phyloP scores from a whole-genome alignment of 2,113 vertebrate genomes.

The Pelmatolapia mariae region DNA sequence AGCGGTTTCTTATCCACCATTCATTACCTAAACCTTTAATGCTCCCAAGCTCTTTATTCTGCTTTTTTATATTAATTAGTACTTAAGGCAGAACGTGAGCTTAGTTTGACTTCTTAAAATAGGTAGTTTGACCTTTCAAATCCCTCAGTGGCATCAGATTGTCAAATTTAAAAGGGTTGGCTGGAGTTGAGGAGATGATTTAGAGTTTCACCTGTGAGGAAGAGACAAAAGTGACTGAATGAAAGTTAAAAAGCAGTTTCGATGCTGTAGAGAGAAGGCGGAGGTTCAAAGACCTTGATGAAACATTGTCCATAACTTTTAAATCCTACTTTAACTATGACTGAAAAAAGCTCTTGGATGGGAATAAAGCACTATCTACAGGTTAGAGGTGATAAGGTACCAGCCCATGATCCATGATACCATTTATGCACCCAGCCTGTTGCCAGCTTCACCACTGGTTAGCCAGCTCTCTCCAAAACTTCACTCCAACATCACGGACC shows the following conservation, averaged over 20 bases:
- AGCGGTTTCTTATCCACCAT: constrained; percentile 40
- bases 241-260: neutral
- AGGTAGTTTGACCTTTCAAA: constrained; percentile 38
- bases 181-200: constrained; percentile 9
- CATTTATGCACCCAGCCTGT: neutral
- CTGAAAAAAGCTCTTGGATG: neutral
- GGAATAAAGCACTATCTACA: neutral
- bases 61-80: constrained; percentile 29
- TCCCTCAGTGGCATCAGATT: constrained; percentile 40
- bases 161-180: constrained; percentile 4
- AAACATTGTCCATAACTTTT: constrained; percentile 24
- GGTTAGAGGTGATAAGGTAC: neutral
- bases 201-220: neutral
- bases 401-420: neutral
- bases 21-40: constrained; percentile 42
- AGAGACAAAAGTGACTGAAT: neutral
- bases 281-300: neutral
- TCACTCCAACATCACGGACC: constrained; percentile 1
- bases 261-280: neutral
- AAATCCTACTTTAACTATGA: neutral
- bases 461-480: constrained; percentile 3
- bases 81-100: constrained; percentile 38
- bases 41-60: constrained; percentile 35
- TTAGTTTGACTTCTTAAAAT: constrained; percentile 37
- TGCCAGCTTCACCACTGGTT: constrained; percentile 15